Evolutionary conservation across 2,888 invertebrate species (phyloP).

Genomic region (Heliothis peltigera): DNA sequence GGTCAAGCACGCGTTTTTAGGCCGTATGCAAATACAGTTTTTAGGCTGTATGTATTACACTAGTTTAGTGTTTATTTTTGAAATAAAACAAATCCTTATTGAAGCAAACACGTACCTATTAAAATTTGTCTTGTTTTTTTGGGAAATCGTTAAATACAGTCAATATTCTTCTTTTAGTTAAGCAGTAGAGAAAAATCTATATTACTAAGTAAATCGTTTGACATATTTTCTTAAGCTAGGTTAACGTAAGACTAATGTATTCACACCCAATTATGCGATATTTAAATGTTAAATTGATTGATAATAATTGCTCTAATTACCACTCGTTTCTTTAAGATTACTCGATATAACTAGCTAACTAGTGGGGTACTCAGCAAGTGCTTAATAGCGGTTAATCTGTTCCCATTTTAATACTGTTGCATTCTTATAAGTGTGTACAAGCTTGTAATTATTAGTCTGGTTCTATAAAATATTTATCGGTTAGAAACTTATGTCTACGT

Average conservation of each 20-base stretch:
- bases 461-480: not conserved
- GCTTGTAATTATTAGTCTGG: not conserved
- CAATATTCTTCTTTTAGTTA: not conserved
- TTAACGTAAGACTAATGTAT: conserved; percentile 1
- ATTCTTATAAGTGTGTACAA: not conserved
- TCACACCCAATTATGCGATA: conserved; percentile 20
- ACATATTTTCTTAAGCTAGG: not conserved
- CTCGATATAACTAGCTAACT: not conserved
- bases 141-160: not conserved
- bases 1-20: not conserved
- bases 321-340: conserved; percentile 11
- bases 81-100: not conserved
- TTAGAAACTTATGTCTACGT: too few species aligned
- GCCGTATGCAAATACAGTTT: not conserved
- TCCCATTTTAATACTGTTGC: conserved; percentile 18
- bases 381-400: not conserved
- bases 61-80: not conserved
- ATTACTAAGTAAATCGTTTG: not conserved
- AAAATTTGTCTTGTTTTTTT: not conserved
- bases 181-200: too few species aligned
- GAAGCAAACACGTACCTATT: not conserved
- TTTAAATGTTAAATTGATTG: conserved; percentile 18
- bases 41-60: not conserved
- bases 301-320: conserved; percentile 24
- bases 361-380: conserved; percentile 1